phyloP scores from a whole-genome alignment of 2,797 vertebrate genomes.

The Sebastes oblongus region DNA sequence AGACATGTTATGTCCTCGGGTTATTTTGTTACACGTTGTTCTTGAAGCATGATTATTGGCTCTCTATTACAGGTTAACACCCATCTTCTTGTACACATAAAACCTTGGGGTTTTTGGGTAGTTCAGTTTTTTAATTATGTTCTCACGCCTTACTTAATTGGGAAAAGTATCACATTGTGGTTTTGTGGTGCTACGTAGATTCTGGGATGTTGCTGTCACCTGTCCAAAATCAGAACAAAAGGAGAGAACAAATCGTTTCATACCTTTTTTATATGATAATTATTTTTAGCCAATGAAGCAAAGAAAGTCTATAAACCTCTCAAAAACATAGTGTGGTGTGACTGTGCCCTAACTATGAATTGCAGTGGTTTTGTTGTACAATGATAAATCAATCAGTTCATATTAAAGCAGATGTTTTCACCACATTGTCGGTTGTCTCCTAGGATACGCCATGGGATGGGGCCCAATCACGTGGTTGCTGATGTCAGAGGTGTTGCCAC shows the following conservation, averaged over 20 bases:
- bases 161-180: neutral
- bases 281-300: neutral
- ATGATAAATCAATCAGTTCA: neutral
- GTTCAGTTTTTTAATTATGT: neutral
- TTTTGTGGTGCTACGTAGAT: neutral
- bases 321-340: neutral
- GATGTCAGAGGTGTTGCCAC: conserved; percentile 94
- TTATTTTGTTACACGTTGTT: neutral
- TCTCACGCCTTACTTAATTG: neutral
- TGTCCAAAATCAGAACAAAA: neutral
- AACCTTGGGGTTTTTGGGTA: neutral
- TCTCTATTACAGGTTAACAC: neutral
- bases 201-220: neutral
- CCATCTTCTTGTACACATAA: neutral
- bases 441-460: conserved; percentile 98
- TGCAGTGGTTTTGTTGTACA: neutral
- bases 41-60: neutral
- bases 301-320: neutral
- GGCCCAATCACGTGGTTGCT: conserved; percentile 97
- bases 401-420: neutral
- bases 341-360: neutral
- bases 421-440: conserved; percentile 36
- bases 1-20: neutral
- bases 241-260: neutral
- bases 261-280: neutral